Conservation (phyloP, 92 coral and sea anemone species). For the Galaxea fascicularis region DNA sequence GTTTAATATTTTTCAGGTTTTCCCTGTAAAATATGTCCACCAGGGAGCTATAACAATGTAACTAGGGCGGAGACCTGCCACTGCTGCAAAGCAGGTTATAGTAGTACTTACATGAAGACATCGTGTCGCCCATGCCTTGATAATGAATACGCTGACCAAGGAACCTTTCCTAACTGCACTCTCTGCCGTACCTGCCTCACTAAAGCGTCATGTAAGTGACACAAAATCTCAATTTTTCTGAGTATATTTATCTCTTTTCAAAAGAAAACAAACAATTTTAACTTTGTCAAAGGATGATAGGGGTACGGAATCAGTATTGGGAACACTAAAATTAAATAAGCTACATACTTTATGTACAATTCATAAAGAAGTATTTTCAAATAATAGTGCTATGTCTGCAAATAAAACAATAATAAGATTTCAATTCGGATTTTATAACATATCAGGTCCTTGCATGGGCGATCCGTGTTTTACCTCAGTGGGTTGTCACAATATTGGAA, state of each 20-base stretch:
- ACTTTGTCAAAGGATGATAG: background rate
- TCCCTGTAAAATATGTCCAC: constrained; percentile 92
- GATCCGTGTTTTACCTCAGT: constrained; percentile 91
- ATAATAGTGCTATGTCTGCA: too few species aligned
- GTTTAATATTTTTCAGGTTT: constrained; percentile 69
- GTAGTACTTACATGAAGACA: constrained; percentile 93
- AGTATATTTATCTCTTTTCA: too few species aligned
- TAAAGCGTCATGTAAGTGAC: constrained; percentile 79
- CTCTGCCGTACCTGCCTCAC: constrained; percentile 84
- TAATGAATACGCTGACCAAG: constrained; percentile 86
- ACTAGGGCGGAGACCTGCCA: constrained; percentile 88
- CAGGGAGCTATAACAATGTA: constrained; percentile 92
- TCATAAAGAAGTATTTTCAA: too few species aligned
- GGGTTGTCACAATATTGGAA: constrained; percentile 80
- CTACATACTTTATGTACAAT: too few species aligned
- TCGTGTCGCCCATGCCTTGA: constrained; percentile 86
- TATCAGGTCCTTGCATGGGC: constrained; percentile 82
- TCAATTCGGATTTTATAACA: too few species aligned
- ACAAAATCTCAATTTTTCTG: background rate
- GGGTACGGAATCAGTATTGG: too few species aligned
- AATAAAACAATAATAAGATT: too few species aligned
- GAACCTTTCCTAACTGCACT: constrained; percentile 86
- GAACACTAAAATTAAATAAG: too few species aligned
- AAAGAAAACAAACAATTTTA: background rate
- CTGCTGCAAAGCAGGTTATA: constrained; percentile 95